phyloP scores from a whole-genome alignment of 2,113 vertebrate genomes.

The Calidris pygmaea region DNA sequence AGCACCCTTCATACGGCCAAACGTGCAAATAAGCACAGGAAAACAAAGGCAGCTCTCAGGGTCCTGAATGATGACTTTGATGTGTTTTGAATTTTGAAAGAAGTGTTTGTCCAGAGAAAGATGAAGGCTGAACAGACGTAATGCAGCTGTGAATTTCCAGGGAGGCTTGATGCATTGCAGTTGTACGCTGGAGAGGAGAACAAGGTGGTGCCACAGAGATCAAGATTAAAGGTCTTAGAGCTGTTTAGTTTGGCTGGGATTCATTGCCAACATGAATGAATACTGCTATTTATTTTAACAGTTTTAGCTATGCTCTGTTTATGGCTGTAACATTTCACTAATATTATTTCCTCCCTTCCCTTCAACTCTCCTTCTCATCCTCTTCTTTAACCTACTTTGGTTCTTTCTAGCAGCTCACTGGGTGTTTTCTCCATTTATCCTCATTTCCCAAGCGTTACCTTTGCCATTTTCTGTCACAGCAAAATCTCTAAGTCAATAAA shows the following conservation, averaged over 20 bases:
- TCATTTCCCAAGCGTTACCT: neutral
- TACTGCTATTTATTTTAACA: slow-evolving; percentile 36
- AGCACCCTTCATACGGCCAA: neutral
- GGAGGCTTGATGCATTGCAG: slow-evolving; percentile 17
- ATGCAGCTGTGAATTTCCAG: slow-evolving; percentile 28
- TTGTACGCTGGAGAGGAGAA: neutral
- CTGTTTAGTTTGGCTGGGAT: slow-evolving; percentile 18
- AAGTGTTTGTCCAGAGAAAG: slow-evolving; percentile 9
- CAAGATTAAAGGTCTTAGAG: neutral
- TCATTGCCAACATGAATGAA: neutral
- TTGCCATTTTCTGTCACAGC: neutral
- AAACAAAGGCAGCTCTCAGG: slow-evolving; percentile 38
- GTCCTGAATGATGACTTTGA: neutral
- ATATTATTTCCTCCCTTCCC: neutral
- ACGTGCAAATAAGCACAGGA: neutral
- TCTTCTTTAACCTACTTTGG: neutral
- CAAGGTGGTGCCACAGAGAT: neutral
- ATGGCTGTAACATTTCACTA: neutral
- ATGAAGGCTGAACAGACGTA: neutral
- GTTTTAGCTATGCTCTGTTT: neutral
- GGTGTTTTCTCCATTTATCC: neutral
- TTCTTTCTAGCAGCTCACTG: neutral
- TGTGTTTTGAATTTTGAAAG: slow-evolving; percentile 34
- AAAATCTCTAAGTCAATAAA: neutral
- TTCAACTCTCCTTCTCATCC: neutral